phyloP scores from a whole-genome alignment of 2,888 invertebrate genomes.

The Ceraclea dissimilis region DNA sequence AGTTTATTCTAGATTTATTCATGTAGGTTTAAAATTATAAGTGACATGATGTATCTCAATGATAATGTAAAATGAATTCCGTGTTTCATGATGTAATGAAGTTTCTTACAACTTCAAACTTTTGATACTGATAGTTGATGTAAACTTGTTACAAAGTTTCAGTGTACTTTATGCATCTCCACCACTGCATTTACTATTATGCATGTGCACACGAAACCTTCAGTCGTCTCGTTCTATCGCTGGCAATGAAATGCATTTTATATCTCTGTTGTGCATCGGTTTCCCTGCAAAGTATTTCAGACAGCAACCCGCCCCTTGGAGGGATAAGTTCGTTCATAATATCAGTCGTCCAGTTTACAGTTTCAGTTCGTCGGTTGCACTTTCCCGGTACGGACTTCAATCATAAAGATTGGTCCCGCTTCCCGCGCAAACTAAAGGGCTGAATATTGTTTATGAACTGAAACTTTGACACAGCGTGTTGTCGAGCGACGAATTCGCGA shows the following conservation, averaged over 20 bases:
- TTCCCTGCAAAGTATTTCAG: slow-evolving; percentile 1
- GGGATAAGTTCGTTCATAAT: slow-evolving; percentile 28
- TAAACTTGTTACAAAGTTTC: too few species aligned
- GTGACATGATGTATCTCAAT: too few species aligned
- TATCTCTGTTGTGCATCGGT: slow-evolving; percentile 12
- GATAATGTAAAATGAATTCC: too few species aligned
- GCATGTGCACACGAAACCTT: neutral
- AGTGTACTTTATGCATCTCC: too few species aligned
- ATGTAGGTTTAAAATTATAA: too few species aligned
- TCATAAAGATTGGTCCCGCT: neutral
- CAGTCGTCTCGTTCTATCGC: slow-evolving; percentile 4
- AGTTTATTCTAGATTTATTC: too few species aligned
- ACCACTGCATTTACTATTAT: neutral
- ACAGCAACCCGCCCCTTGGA: slow-evolving; percentile 27
- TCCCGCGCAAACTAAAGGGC: slow-evolving; percentile 4
- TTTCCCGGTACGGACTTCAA: slow-evolving; percentile 14
- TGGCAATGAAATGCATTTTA: neutral
- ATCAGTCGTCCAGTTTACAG: slow-evolving; percentile 15
- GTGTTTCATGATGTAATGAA: too few species aligned
- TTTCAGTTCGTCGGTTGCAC: slow-evolving; percentile 20
- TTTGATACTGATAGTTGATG: too few species aligned
- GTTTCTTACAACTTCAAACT: too few species aligned
- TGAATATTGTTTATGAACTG: slow-evolving; percentile 3
- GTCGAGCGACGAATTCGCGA: neutral
- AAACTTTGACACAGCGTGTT: neutral